Evolutionary conservation across 2,113 vertebrate species (phyloP).

Genomic region (Argyrosomus japonicus): DNA sequence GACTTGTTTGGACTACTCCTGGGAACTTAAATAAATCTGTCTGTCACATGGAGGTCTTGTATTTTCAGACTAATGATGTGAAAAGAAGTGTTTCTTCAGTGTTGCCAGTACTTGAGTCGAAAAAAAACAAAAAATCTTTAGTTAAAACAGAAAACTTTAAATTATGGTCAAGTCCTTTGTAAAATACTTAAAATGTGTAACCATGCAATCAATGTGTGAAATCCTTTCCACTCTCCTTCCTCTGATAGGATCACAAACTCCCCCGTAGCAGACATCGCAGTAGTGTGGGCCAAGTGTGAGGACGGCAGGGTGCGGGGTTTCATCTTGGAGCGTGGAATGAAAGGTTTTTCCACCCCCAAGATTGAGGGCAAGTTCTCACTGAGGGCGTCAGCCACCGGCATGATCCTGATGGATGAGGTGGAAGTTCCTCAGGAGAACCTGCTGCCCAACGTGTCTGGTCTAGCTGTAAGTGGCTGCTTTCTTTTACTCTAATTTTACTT

Average conservation of each 20-base stretch:
- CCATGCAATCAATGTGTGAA: background rate
- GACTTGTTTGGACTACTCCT: background rate
- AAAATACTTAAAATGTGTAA: background rate
- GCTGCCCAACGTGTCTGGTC: slow-evolving; percentile 84
- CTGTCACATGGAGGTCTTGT: background rate
- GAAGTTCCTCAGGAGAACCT: slow-evolving; percentile 91
- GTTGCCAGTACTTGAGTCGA: background rate
- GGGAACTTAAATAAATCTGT: background rate
- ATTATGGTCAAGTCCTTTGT: background rate
- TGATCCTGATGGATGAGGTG: slow-evolving; percentile 92
- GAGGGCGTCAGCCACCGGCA: slow-evolving; percentile 89
- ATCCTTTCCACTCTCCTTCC: background rate
- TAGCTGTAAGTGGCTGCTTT: slow-evolving; percentile 82
- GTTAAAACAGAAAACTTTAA: background rate
- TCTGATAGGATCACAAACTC: slow-evolving; percentile 91
- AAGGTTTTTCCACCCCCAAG: slow-evolving; percentile 88
- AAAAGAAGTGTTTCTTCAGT: background rate
- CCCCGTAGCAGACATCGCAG: slow-evolving; percentile 87
- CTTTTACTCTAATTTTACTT: no score
- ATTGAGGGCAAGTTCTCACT: slow-evolving; percentile 94
- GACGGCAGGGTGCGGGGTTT: slow-evolving; percentile 88
- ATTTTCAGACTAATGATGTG: background rate
- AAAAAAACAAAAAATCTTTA: no score
- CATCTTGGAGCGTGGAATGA: slow-evolving; percentile 90
- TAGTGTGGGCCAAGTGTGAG: slow-evolving; percentile 92